phyloP scores from a whole-genome alignment of 2,888 invertebrate genomes.

The Epinotia bilunana region DNA sequence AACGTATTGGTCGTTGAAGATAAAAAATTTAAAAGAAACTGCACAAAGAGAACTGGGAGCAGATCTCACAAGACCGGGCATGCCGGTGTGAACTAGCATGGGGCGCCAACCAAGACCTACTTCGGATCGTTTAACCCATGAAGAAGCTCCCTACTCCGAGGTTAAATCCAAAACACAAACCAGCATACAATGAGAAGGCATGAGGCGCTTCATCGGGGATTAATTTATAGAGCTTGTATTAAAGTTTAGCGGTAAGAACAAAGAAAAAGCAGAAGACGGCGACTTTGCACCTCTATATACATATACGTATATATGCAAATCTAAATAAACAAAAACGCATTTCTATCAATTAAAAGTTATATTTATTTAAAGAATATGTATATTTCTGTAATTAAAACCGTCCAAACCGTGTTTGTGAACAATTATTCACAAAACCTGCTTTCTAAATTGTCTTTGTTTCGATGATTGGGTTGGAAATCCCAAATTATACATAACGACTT shows the following conservation, averaged over 20 bases:
- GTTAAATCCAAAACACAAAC: too few relatives aligned
- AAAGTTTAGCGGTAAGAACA: conserved; percentile 6
- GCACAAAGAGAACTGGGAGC: too few relatives aligned
- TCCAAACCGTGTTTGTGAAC: background rate
- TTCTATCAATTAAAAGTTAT: conserved; percentile 14
- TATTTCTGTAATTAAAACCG: background rate
- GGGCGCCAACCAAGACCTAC: too few relatives aligned
- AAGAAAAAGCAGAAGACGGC: background rate
- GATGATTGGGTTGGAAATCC: conserved; percentile 1
- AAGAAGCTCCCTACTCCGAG: too few relatives aligned
- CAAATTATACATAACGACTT: conserved; percentile 27
- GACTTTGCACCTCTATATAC: background rate
- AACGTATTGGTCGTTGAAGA: too few relatives aligned
- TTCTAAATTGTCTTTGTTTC: conserved; percentile 22
- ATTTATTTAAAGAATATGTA: conserved; percentile 2
- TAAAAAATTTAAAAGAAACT: too few relatives aligned
- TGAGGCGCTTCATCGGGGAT: background rate
- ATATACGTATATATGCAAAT: conserved; percentile 2
- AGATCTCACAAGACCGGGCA: too few relatives aligned
- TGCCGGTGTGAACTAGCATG: too few relatives aligned
- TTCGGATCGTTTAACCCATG: too few relatives aligned
- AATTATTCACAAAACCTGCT: background rate
- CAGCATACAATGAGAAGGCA: too few relatives aligned
- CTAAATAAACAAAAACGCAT: background rate
- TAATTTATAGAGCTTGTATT: background rate